A percentile compares a stretch with the other conserved stretches of the same genome.
Conservation (phyloP, 2,113 vertebrate species). For the Eptesicus fuscus region DNA sequence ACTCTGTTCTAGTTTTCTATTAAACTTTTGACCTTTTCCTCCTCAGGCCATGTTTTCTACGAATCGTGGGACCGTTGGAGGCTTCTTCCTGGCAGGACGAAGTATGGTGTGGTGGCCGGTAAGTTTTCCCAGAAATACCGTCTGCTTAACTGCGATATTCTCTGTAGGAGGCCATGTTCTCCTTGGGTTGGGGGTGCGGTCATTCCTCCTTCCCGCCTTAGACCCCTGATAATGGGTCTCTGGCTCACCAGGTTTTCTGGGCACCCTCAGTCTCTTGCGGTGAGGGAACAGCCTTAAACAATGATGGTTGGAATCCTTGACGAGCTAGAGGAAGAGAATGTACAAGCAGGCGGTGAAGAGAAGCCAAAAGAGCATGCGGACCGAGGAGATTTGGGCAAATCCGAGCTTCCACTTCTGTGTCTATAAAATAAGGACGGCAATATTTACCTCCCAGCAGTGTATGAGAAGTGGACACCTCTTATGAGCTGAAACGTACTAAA, state of each 20-base stretch:
- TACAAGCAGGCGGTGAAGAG: not conserved
- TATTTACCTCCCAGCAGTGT: not conserved
- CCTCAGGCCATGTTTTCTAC: conserved; percentile 94
- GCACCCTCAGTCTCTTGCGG: not conserved
- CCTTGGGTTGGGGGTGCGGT: not conserved
- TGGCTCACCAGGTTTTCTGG: not conserved
- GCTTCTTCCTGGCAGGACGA: conserved; percentile 95
- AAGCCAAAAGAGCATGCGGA: not conserved
- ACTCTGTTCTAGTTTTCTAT: not conserved
- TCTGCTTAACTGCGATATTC: not conserved
- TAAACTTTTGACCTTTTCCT: not conserved
- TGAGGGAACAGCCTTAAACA: not conserved
- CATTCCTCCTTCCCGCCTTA: not conserved
- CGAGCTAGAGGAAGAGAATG: not conserved
- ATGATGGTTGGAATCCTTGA: not conserved
- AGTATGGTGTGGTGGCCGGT: conserved; percentile 99
- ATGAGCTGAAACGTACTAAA: not conserved
- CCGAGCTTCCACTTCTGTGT: not conserved
- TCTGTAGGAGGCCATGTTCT: not conserved
- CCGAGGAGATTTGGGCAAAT: not conserved
- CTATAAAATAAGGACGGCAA: not conserved
- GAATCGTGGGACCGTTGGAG: conserved; percentile 93
- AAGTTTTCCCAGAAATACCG: conserved; percentile 74
- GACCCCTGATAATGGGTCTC: not conserved
- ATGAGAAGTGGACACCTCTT: not conserved